A percentile compares a stretch with the other conserved stretches of the same genome.
These are phyloP conservation scores for Athene cunicularia DNA, from an alignment of 2,113 vertebrate genomes.

Conservation along the genomic window DNA sequence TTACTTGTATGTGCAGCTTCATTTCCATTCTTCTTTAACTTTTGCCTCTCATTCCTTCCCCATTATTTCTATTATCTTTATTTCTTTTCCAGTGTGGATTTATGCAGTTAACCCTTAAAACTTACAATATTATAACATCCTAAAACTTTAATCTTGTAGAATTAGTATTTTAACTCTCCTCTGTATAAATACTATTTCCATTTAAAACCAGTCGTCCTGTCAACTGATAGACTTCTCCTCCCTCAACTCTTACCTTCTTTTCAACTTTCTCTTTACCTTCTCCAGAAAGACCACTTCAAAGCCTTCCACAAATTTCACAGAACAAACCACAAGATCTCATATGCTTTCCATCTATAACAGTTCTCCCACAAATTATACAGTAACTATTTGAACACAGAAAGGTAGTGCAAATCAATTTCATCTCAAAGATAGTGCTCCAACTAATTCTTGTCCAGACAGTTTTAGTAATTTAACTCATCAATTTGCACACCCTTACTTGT, in stretches of 20 bases:
- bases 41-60: conserved; percentile 21
- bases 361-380: conserved; percentile 51
- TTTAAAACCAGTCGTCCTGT: not conserved
- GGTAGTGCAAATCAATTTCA: conserved; percentile 69
- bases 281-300: conserved; percentile 15
- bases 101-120: conserved; percentile 24
- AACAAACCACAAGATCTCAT: conserved; percentile 25
- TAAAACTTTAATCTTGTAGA: conserved; percentile 8
- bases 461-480: conserved; percentile 27
- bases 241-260: conserved; percentile 45
- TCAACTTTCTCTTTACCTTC: conserved; percentile 76
- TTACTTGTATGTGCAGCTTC: not conserved
- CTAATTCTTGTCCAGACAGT: not conserved
- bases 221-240: not conserved
- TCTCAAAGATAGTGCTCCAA: conserved; percentile 47
- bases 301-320: conserved; percentile 40
- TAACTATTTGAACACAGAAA: conserved; percentile 59
- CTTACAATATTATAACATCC: conserved; percentile 37
- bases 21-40: not conserved
- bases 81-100: conserved; percentile 66
- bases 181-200: conserved; percentile 45
- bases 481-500: conserved; percentile 65
- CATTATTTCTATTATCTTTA: conserved; percentile 28
- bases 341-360: conserved; percentile 8
- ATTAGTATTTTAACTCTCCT: conserved; percentile 31